Percentiles rank a stretch among this genome's conserved stretches.
These are phyloP conservation scores for Hypomecis punctinalis DNA, from an alignment of 2,888 invertebrate species.

Conservation along the genomic window DNA sequence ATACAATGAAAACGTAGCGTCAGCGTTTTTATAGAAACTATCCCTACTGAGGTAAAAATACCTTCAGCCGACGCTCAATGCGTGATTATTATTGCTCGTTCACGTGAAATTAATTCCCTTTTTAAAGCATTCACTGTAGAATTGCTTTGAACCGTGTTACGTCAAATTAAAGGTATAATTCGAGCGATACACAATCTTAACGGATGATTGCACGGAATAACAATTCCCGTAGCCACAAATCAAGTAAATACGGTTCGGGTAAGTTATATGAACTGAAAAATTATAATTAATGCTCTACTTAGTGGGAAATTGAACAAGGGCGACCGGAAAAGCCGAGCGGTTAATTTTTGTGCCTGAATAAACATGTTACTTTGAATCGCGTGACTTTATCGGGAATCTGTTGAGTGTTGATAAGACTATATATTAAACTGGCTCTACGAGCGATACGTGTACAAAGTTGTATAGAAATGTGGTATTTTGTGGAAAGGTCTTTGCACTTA, in stretches of 20 bases:
- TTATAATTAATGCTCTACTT: constrained; percentile 23
- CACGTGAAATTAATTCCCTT: constrained; percentile 55
- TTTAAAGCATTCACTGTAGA: constrained; percentile 39
- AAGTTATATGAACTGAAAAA: constrained; percentile 18
- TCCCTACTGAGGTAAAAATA: constrained; percentile 42
- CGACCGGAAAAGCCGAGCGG: constrained; percentile 12
- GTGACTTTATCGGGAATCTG: constrained; percentile 9
- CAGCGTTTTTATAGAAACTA: constrained; percentile 51
- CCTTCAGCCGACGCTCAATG: constrained; percentile 39
- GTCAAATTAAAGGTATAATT: constrained; percentile 41
- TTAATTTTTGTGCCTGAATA: constrained; percentile 12
- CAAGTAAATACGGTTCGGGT: constrained; percentile 12
- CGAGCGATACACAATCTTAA: constrained; percentile 40
- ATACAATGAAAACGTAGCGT: constrained; percentile 48
- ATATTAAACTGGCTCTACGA: constrained; percentile 10
- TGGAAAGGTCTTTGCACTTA: too few relatives aligned
- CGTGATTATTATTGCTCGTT: constrained; percentile 58
- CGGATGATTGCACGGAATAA: constrained; percentile 37
- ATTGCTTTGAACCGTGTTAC: constrained; percentile 37
- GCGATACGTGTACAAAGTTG: not conserved
- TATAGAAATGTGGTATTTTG: too few relatives aligned
- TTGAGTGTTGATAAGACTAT: constrained; percentile 8
- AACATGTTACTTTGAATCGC: constrained; percentile 16
- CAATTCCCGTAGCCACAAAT: constrained; percentile 36
- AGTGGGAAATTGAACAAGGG: constrained; percentile 6